Conservation (phyloP, 2,888 invertebrate genomes). For the Drosophila nigricruria region DNA sequence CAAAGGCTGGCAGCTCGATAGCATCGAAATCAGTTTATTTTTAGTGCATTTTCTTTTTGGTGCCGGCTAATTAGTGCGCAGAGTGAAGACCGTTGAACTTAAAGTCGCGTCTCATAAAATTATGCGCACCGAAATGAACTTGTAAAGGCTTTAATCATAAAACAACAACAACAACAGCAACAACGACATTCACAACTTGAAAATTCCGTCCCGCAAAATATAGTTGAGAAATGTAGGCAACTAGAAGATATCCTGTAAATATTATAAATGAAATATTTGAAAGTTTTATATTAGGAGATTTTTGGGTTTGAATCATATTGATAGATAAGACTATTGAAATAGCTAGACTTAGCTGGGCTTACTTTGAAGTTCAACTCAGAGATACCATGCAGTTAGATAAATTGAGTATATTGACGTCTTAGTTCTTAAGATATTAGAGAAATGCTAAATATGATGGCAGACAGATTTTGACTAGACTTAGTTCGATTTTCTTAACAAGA, state of each 20-base stretch:
- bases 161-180: conserved; percentile 8
- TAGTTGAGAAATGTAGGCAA: neutral
- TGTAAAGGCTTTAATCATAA: conserved; percentile 43
- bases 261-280: neutral
- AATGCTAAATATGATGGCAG: fast-evolving
- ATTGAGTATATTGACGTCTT: neutral
- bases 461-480: neutral
- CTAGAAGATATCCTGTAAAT: neutral
- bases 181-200: conserved; percentile 41
- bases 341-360: neutral
- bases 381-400: too few relatives aligned
- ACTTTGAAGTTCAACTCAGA: too few relatives aligned
- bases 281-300: neutral
- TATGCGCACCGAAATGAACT: conserved; percentile 59
- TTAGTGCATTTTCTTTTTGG: conserved; percentile 61
- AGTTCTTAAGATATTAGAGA: neutral
- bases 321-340: neutral
- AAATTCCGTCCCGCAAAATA: neutral
- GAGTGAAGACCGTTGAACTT: conserved; percentile 34
- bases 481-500: neutral
- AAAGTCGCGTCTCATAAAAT: conserved; percentile 54
- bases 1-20: conserved; percentile 53
- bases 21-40: conserved; percentile 76
- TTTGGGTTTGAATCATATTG: too few relatives aligned
- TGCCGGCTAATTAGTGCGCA: conserved; percentile 67